A percentile compares a stretch with the other conserved stretches of the same genome.
Conservation (phyloP, 1,140 invertebrate genomes). For the Drosophila sp. region DNA sequence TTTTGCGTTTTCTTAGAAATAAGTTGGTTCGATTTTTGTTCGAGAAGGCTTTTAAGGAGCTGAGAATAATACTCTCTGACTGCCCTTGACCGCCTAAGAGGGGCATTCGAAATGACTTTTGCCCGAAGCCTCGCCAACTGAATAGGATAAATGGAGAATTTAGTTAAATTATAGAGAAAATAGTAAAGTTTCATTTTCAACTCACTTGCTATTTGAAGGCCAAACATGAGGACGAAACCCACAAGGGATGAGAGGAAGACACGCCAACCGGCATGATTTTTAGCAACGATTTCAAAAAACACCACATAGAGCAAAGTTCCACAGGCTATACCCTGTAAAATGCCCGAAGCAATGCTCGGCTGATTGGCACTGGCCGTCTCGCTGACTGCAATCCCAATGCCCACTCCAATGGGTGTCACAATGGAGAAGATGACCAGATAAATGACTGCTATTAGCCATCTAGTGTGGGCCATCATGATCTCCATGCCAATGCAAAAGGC, state of each 20-base stretch:
- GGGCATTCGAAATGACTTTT: conserved; percentile 45
- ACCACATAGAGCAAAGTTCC: conserved; percentile 94
- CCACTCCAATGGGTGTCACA: conserved; percentile 90
- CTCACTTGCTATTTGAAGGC: conserved; percentile 89
- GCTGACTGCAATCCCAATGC: conserved; percentile 87
- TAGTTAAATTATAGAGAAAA: neutral
- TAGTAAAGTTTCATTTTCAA: conserved; percentile 49
- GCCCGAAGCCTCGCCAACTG: conserved; percentile 60
- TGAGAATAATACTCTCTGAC: too few relatives aligned
- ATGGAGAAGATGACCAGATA: conserved; percentile 91
- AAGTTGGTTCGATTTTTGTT: too few relatives aligned
- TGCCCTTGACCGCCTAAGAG: neutral
- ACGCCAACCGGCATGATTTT: conserved; percentile 88
- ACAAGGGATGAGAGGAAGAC: conserved; percentile 88
- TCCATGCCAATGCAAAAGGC: conserved; percentile 93
- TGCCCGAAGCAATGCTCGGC: conserved; percentile 86
- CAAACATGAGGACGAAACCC: conserved; percentile 91
- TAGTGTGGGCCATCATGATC: conserved; percentile 87
- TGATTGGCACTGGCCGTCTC: conserved; percentile 84
- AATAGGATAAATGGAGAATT: neutral
- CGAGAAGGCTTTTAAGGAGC: too few relatives aligned
- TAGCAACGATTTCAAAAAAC: conserved; percentile 94
- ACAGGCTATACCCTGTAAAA: conserved; percentile 64
- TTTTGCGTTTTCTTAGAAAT: too few relatives aligned
- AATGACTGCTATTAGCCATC: conserved; percentile 85